Evolutionary conservation across 1,140 invertebrate genomes (phyloP), one percentile per base, ranked within the genome.

Genomic region (Macrobrachium rosenbergii): DNA sequence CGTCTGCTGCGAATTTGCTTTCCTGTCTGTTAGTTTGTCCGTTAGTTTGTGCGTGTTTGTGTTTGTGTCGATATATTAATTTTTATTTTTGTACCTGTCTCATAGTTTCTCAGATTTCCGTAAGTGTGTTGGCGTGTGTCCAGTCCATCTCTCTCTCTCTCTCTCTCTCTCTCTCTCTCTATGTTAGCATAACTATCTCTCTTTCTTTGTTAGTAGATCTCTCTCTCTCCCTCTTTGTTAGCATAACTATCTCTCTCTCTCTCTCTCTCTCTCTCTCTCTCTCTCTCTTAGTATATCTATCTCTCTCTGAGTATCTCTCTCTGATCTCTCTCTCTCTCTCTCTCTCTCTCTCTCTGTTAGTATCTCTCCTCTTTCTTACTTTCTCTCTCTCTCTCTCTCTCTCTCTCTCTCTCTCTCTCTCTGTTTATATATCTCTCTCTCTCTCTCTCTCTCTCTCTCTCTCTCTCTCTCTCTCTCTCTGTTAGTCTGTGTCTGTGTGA

Each of bases 331-430:
- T 45, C 75, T 77, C 75, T 77, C 43, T 45, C 43, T 45, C 75
- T 77, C 75, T 77, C 23, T 45, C 75, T 77, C 43, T 43, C 75
- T 28, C 75, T 7, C 23, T 43, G n/a, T 5, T 21, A n/a, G 16
- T 28, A 21, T 28, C 28, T 37, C 28, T 28, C 37, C 72, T 43
- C 37, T 43, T 28, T 75, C 72, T 43, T 37, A 16, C 28, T 43
- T 5, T 77, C 75, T 77, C 75, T 77, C 75, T 77, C 75, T 77
- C 75, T 77, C 75, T 77, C 75, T 77, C 43, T 45, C 75, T 77
- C 75, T 77, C 43, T 45, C 43, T 45, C 75, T 77, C 75, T 77
- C 23, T 45, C 75, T 77, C 43, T 43, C 75, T 28, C 75, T 7
- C 23, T 43, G n/a, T 5, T 21, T 1, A 3, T 78, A 6, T 0